Evolutionary conservation across 1,140 invertebrate species (phyloP), one percentile per base, ranked within the genome.

Genomic region (Bombus balteatus): DNA sequence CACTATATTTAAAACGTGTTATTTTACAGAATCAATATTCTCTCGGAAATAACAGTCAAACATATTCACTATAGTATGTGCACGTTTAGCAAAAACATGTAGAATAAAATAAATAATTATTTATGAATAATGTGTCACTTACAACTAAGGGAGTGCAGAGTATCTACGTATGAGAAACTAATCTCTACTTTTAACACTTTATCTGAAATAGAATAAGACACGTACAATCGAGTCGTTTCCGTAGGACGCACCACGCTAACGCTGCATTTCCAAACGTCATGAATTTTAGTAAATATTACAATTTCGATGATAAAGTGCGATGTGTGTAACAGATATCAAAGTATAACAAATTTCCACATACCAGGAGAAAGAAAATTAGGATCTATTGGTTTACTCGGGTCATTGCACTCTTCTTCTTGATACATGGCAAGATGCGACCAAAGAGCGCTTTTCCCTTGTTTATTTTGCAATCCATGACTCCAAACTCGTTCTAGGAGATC

Each of bases 401-500:
- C 97, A 91, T 97, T 97, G 91, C 97, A 97, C 86, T 98, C 98
- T 91, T 99, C 98, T 71, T 99, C 98, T 92, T 99, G 97, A 94
- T 98, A 99, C 94, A 98, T 98, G 1, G 97, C 96, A 25, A 99
- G 95, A 94, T 99, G 98, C 73, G 98, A 98, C 99, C 99, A 99
- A 0, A 99, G 95, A 1, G 98, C 98, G 15, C 98, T 99, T 95
- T 99, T 99, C 15, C 98, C 98, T 96, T 99, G 98, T 95, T 99
- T 99, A 66, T 97, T 97, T 93, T 99, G 98, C 32, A 99, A 94
- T 0, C 99, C 99, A 94, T 99, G 99, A 3, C 98, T 98, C 99
- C 99, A 99, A 68, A 99, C 98, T 88, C 99, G 96, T 95, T 99
- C 99, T 25, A 99, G 94, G 59, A 99, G 96, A 96, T 99, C 99